A percentile compares a stretch with the other conserved stretches of the same genome.
These are phyloP conservation scores for Cinara cedri DNA, from an alignment of 2,888 invertebrate species.

Conservation along the genomic window DNA sequence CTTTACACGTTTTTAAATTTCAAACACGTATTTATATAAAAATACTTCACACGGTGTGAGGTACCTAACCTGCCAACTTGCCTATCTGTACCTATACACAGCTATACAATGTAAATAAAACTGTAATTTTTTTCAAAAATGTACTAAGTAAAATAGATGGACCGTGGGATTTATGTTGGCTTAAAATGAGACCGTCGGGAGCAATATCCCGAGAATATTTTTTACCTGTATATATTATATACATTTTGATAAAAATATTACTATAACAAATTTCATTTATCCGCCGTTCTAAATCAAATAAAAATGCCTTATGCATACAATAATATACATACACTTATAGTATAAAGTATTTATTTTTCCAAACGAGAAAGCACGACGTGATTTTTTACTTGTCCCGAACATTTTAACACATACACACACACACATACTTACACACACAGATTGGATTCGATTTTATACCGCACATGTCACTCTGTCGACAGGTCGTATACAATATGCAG, in stretches of 20 bases:
- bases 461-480: background rate
- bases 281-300: slow-evolving; percentile 13
- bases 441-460: slow-evolving; percentile 21
- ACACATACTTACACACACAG: background rate
- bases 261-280: slow-evolving; percentile 20
- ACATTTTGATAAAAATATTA: slow-evolving; percentile 28
- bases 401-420: background rate
- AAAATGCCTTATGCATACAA: too few species aligned
- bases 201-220: slow-evolving; percentile 7
- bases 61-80: too few species aligned
- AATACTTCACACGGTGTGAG: background rate
- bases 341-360: background rate
- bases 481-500: background rate
- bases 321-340: too few species aligned
- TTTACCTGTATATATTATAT: slow-evolving; percentile 9
- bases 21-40: background rate
- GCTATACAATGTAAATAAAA: slow-evolving; percentile 10
- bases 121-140: background rate
- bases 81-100: too few species aligned
- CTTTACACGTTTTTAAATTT: slow-evolving; percentile 19
- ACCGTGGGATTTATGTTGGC: slow-evolving; percentile 4
- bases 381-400: background rate
- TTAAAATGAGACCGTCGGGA: slow-evolving; percentile 17
- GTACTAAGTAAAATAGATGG: slow-evolving; percentile 20
- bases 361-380: background rate